Conservation (phyloP, 2,797 vertebrate species). For the Phrynocephalus forsythii region DNA sequence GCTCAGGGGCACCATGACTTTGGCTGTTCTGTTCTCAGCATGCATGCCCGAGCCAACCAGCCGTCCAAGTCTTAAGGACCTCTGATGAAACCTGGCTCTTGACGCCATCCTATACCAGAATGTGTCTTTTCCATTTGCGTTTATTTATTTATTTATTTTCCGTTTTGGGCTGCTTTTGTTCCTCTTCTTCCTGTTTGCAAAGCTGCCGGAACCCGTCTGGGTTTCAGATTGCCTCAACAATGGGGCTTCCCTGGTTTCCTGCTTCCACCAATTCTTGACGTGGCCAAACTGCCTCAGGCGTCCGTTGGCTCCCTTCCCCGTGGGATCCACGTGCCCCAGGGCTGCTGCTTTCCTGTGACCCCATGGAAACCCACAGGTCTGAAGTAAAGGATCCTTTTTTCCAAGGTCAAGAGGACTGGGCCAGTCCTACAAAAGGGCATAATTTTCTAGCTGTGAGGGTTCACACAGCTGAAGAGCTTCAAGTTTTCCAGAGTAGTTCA, state of each 20-base stretch:
- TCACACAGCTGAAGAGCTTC: too few species aligned
- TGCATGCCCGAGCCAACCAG: not conserved
- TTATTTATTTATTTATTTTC: too few species aligned
- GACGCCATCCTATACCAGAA: too few species aligned
- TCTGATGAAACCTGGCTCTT: too few species aligned
- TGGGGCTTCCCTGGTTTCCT: not conserved
- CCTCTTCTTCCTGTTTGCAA: not conserved
- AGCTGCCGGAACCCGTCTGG: not conserved
- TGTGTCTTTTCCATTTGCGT: too few species aligned
- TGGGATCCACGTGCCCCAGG: not conserved
- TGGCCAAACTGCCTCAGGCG: too few species aligned
- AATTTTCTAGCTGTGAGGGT: too few species aligned
- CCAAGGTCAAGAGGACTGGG: not conserved
- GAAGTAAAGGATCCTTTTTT: not conserved
- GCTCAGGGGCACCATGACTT: not conserved
- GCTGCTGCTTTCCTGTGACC: not conserved
- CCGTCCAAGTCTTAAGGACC: too few species aligned
- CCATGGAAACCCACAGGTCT: not conserved
- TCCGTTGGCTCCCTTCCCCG: not conserved
- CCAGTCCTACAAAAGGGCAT: too few species aligned
- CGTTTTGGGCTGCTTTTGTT: not conserved
- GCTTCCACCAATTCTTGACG: constrained; percentile 10
- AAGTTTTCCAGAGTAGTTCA: too few species aligned
- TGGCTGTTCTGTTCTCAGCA: not conserved
- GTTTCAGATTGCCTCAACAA: not conserved